Conservation (phyloP, 2,113 vertebrate species). For the Misgurnus mizolepis region DNA sequence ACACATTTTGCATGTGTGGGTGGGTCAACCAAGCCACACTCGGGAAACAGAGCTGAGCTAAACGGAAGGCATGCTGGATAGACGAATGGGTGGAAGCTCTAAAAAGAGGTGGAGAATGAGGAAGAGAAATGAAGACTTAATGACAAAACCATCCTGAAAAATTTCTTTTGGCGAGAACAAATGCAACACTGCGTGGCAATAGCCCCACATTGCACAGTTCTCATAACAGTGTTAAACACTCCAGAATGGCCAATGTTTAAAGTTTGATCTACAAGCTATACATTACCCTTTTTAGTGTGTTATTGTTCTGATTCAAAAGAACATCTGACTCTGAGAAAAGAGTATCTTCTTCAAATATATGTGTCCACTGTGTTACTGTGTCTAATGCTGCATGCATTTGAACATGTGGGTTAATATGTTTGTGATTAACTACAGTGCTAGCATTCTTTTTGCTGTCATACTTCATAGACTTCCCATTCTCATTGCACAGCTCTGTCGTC, state of each 20-base stretch:
- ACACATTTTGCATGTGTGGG: neutral
- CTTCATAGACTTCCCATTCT: conserved; percentile 28
- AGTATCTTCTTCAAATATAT: neutral
- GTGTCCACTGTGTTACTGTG: neutral
- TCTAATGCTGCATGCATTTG: too few species aligned
- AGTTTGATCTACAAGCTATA: neutral
- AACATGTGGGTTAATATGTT: conserved; percentile 16
- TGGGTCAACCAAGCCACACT: conserved; percentile 13
- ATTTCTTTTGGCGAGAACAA: neutral
- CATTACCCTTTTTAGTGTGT: neutral
- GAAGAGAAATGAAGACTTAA: conserved; percentile 35
- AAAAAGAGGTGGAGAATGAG: conserved; percentile 9
- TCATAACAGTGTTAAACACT: neutral
- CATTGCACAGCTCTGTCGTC: conserved; percentile 34
- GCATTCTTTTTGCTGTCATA: conserved; percentile 37
- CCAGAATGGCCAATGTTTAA: too few species aligned
- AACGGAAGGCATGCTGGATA: neutral
- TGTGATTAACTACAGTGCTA: neutral
- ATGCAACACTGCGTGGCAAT: neutral
- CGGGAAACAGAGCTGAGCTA: neutral
- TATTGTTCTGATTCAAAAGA: neutral
- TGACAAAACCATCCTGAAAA: conserved; percentile 29
- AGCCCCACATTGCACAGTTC: neutral
- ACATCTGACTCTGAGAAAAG: neutral
- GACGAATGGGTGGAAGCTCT: conserved; percentile 13